These are phyloP conservation scores for Manacus vitellinus DNA, from an alignment of 2,113 vertebrate genomes.

Conservation along the genomic window DNA sequence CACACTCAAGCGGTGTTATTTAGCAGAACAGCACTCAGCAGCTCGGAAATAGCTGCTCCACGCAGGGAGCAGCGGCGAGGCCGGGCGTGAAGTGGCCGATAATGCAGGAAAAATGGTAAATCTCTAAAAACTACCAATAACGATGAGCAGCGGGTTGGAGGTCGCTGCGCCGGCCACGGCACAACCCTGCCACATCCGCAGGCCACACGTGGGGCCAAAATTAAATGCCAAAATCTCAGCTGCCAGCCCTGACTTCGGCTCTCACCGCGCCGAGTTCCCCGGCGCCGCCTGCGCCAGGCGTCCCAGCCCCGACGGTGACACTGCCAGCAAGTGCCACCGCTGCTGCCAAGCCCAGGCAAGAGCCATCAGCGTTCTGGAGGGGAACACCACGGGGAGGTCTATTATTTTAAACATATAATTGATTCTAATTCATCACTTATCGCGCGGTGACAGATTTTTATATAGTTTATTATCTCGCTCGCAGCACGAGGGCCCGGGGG, in stretches of 20 bases:
- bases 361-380: conserved; percentile 35
- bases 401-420: conserved; percentile 83
- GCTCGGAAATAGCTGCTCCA: not conserved
- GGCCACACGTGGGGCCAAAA: fast-evolving
- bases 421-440: conserved; percentile 83
- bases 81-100: fast-evolving
- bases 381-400: conserved; percentile 45
- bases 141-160: fast-evolving
- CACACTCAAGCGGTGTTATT: fast-evolving
- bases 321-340: not conserved
- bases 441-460: conserved; percentile 75
- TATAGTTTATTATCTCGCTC: conserved; percentile 77
- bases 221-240: not conserved
- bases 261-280: not conserved
- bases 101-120: not conserved
- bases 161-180: not conserved
- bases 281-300: fast-evolving
- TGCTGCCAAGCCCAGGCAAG: conserved; percentile 34
- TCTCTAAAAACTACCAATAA: not conserved
- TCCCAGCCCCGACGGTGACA: not conserved
- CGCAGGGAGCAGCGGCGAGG: not conserved
- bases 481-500: conserved; percentile 54
- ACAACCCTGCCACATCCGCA: fast-evolving
- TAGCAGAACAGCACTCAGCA: not conserved
- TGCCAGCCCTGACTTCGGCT: not conserved